Evolutionary conservation across 2,797 vertebrate species (phyloP).

Genomic region (Acestrorhynchus altus): DNA sequence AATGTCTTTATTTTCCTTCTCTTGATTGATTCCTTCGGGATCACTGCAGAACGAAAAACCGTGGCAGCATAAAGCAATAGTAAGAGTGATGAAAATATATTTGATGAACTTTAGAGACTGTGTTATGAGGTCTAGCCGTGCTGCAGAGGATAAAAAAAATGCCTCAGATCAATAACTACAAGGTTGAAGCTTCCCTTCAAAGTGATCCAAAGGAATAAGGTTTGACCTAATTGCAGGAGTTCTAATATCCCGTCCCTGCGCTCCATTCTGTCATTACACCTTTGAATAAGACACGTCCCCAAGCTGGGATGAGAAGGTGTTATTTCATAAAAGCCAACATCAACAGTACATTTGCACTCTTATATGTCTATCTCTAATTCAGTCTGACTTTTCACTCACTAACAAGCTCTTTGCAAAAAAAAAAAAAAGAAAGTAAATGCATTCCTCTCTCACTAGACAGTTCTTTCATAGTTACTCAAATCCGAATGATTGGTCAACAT

Average conservation of each 20-base stretch:
- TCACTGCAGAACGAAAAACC: neutral
- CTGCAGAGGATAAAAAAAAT: neutral
- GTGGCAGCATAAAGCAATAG: neutral
- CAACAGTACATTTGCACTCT: conserved; percentile 5
- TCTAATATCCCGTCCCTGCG: conserved; percentile 19
- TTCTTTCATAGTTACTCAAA: neutral
- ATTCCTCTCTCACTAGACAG: neutral
- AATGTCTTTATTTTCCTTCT: neutral
- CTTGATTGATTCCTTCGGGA: neutral
- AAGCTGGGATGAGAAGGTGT: neutral
- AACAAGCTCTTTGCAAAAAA: neutral
- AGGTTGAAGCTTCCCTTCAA: conserved; percentile 9
- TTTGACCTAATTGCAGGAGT: conserved; percentile 18
- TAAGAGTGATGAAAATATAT: neutral
- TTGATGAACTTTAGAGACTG: neutral
- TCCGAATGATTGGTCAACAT: neutral
- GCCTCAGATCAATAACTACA: conserved; percentile 27
- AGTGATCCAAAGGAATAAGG: conserved; percentile 8
- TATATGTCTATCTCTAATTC: neutral
- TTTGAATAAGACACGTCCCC: conserved; percentile 7
- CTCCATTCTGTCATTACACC: neutral
- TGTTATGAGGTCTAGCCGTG: neutral
- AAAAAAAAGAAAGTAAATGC: neutral
- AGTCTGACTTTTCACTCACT: neutral
- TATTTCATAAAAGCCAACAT: neutral